These are phyloP conservation scores for Phoebastria nigripes DNA, from an alignment of 2,797 vertebrate genomes.

Conservation along the genomic window DNA sequence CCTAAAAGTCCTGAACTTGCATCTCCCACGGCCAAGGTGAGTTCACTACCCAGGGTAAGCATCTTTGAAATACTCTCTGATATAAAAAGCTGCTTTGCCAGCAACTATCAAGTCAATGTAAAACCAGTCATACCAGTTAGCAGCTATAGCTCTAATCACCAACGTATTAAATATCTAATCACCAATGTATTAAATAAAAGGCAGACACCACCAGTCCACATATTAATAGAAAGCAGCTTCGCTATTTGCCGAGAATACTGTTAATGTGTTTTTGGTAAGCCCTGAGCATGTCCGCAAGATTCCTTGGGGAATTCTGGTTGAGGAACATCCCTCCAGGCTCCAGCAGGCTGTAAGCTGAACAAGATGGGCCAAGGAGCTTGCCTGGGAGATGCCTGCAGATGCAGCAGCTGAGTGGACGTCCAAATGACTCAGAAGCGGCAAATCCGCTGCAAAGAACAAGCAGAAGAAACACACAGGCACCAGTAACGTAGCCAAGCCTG, in stretches of 20 bases:
- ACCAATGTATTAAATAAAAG: not conserved
- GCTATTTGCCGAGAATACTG: not conserved
- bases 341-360: not conserved
- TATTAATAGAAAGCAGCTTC: not conserved
- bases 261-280: not conserved
- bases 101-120: not conserved
- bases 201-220: not conserved
- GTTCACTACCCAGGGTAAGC: not conserved
- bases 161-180: not conserved
- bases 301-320: not conserved
- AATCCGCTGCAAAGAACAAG: not conserved
- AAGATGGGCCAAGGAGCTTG: not conserved
- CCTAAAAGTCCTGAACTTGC: not conserved
- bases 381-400: not conserved
- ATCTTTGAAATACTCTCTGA: not conserved
- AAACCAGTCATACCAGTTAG: not conserved
- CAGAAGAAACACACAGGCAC: not conserved
- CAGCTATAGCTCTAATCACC: not conserved
- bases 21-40: accelerated
- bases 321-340: not conserved
- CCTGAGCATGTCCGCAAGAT: not conserved
- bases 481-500: not conserved
- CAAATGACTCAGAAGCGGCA: constrained; percentile 5
- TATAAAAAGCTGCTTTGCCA: not conserved
- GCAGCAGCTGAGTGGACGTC: not conserved